Percentiles rank a stretch among this genome's conserved stretches.
phyloP scores from a whole-genome alignment of 2,113 vertebrate genomes.

The Tretioscincus oriximinensis region DNA sequence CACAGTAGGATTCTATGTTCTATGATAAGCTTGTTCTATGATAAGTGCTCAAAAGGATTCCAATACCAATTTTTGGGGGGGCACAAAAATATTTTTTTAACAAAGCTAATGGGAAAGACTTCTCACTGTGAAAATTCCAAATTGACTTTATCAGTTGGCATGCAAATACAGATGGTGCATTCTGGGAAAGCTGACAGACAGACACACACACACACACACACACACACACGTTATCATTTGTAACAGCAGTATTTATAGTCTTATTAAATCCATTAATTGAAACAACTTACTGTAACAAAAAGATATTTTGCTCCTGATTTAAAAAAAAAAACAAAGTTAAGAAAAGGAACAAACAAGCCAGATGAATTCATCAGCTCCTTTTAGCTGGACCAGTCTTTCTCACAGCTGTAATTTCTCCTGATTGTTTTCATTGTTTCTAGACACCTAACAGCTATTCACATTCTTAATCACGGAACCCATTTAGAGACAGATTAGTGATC shows the following conservation, averaged over 20 bases:
- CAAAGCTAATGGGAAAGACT: too few relatives aligned
- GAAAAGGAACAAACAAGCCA: background rate
- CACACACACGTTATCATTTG: background rate
- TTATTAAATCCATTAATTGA: slow-evolving; percentile 1
- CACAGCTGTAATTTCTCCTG: slow-evolving; percentile 30
- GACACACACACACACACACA: too few relatives aligned
- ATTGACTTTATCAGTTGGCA: too few relatives aligned
- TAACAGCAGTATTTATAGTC: background rate
- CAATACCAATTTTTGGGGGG: too few relatives aligned
- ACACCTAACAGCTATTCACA: slow-evolving; percentile 38
- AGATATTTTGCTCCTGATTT: background rate
- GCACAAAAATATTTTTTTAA: too few relatives aligned
- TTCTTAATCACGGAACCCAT: slow-evolving; percentile 41
- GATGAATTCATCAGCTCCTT: background rate
- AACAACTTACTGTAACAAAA: background rate
- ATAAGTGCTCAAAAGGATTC: too few relatives aligned
- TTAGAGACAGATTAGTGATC: slow-evolving; percentile 44
- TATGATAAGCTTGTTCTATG: too few relatives aligned
- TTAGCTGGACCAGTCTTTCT: background rate
- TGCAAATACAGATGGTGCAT: too few relatives aligned
- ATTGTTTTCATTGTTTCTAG: slow-evolving; percentile 22
- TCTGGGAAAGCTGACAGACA: background rate
- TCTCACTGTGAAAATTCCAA: too few relatives aligned
- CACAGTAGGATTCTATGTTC: too few relatives aligned
- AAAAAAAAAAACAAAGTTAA: background rate